Conservation (phyloP, 2,113 vertebrate species). For the Hyla sarda region DNA sequence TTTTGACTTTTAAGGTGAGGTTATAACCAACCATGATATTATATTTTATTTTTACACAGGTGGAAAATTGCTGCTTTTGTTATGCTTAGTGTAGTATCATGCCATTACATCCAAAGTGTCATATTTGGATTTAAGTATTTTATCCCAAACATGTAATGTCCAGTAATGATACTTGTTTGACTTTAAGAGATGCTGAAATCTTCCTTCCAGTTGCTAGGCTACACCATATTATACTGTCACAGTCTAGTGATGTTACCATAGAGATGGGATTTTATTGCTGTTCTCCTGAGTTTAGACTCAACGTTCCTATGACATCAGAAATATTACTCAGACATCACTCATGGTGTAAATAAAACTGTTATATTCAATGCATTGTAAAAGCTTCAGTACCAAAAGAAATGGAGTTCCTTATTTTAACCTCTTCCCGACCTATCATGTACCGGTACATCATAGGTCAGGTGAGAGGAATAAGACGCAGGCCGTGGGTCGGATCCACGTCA, state of each 20-base stretch:
- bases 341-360: background rate
- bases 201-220: conserved; percentile 65
- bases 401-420: no score
- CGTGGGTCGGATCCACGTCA: no score
- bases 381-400: no score
- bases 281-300: conserved; percentile 55
- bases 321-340: conserved; percentile 50
- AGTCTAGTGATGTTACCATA: conserved; percentile 67
- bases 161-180: conserved; percentile 23
- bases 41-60: no score
- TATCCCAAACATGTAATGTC: background rate
- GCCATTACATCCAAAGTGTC: background rate
- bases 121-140: background rate
- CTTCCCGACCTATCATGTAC: no score
- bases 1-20: no score
- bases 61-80: no score
- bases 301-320: conserved; percentile 48
- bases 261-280: conserved; percentile 65
- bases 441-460: no score
- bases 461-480: no score
- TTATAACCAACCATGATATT: no score
- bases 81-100: no score
- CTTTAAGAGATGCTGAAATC: conserved; percentile 54
- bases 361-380: background rate
- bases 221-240: conserved; percentile 62